phyloP scores from a whole-genome alignment of 2,797 vertebrate genomes.

The Lepilemur ruficaudatus region DNA sequence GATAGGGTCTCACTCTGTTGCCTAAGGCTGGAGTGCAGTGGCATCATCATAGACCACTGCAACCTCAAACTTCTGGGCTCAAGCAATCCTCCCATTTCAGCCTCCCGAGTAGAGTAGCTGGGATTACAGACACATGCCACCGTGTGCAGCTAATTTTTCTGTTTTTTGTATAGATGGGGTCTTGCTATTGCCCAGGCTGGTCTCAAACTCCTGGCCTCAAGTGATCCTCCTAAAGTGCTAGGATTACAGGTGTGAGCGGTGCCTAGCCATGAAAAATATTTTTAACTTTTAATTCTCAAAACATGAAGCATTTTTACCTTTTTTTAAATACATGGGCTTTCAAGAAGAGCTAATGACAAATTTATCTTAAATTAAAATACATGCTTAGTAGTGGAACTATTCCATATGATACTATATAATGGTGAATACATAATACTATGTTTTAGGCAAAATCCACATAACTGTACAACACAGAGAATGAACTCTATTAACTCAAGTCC shows the following conservation, averaged over 20 bases:
- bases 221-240: not conserved
- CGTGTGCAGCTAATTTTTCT: not conserved
- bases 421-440: not conserved
- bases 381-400: not conserved
- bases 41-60: not conserved
- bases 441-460: not conserved
- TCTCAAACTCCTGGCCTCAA: not conserved
- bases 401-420: not conserved
- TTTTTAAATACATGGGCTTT: not conserved
- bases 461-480: not conserved
- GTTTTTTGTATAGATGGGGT: not conserved
- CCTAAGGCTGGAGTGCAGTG: not conserved
- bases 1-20: not conserved
- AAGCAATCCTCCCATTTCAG: not conserved
- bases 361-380: not conserved
- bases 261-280: not conserved
- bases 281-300: slow-evolving; percentile 11
- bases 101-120: not conserved
- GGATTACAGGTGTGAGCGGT: not conserved
- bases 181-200: not conserved
- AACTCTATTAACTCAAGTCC: not conserved
- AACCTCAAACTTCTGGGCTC: not conserved
- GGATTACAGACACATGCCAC: not conserved
- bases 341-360: not conserved
- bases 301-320: not conserved